These are phyloP conservation scores for Alligator sinensis DNA, from an alignment of 2,113 vertebrate genomes.

Conservation along the genomic window DNA sequence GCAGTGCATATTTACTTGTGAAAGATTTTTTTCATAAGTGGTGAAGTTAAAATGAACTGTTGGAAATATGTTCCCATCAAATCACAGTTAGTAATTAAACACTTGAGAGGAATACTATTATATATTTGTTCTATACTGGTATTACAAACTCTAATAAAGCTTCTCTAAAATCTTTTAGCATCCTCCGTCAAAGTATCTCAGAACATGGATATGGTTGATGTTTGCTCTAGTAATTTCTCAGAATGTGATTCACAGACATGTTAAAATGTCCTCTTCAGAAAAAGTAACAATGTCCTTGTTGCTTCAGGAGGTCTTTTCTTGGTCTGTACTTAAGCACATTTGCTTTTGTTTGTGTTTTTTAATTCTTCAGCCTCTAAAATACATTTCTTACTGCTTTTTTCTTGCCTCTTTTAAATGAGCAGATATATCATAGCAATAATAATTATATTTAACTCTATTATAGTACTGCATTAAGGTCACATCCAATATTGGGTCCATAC, in stretches of 20 bases:
- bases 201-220: not conserved
- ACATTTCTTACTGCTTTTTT: not conserved
- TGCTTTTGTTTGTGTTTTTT: not conserved
- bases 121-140: conserved; percentile 9
- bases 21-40: conserved; percentile 17
- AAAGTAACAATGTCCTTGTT: not conserved
- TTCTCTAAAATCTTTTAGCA: not conserved
- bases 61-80: conserved; percentile 21
- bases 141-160: not conserved
- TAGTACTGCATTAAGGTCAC: not conserved
- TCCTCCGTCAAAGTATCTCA: not conserved
- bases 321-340: not conserved
- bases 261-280: not conserved
- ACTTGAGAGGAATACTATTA: conserved; percentile 16
- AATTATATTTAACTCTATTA: not conserved
- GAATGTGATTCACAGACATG: not conserved
- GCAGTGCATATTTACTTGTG: conserved; percentile 21
- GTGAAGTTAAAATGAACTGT: conserved; percentile 12
- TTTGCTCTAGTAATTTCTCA: conserved; percentile 1
- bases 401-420: not conserved
- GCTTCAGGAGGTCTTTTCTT: not conserved
- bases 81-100: conserved; percentile 41
- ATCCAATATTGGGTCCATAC: too few relatives aligned
- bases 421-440: not conserved
- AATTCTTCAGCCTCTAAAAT: not conserved